A percentile compares a stretch with the other conserved stretches of the same genome.
phyloP scores from a whole-genome alignment of 2,113 vertebrate genomes.

The Erpornis zantholeuca region DNA sequence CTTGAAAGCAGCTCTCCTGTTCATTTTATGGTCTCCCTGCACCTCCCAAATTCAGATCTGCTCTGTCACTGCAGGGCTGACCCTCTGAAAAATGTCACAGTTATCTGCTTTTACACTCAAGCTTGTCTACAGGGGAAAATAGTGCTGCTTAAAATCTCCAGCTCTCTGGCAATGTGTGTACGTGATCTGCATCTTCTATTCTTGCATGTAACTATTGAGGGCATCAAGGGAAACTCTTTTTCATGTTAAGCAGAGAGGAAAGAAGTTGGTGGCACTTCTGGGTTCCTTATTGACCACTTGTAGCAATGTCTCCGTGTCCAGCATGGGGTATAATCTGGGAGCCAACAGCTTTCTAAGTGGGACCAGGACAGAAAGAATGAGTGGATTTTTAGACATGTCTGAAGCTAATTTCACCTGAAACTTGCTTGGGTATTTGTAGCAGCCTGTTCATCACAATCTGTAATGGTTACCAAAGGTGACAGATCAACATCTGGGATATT shows the following conservation, averaged over 20 bases:
- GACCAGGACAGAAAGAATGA: background rate
- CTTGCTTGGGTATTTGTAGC: background rate
- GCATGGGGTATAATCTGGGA: background rate
- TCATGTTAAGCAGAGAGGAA: background rate
- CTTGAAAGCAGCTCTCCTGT: background rate
- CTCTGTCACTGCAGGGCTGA: background rate
- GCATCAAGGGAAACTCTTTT: background rate
- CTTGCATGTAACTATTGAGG: background rate
- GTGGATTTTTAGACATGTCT: background rate
- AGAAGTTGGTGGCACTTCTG: background rate
- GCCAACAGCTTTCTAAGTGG: background rate
- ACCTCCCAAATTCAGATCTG: background rate
- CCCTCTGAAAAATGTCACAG: conserved; percentile 17
- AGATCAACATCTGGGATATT: background rate
- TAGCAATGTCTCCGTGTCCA: background rate
- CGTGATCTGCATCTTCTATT: background rate
- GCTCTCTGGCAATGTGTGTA: background rate
- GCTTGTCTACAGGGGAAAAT: background rate
- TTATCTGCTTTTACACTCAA: background rate
- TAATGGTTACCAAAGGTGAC: background rate
- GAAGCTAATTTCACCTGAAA: background rate
- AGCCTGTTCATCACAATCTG: background rate
- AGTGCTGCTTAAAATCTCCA: background rate
- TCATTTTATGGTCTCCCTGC: background rate
- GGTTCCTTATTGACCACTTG: background rate